Evolutionary conservation across 2,113 vertebrate genomes (phyloP).

Genomic region (Lichenostomus cassidix): DNA sequence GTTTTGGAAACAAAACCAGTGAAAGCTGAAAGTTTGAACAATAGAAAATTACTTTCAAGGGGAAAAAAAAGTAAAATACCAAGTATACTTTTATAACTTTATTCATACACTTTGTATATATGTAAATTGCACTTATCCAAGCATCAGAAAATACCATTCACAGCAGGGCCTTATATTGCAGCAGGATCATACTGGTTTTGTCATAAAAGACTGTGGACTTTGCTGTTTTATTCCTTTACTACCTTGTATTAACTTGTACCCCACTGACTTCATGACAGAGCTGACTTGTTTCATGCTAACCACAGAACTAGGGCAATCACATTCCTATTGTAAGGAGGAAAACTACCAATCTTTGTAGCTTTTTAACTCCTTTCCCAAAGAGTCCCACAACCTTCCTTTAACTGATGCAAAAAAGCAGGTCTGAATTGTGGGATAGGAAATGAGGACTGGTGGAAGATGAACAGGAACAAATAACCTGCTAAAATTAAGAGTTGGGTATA

Average conservation of each 20-base stretch:
- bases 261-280: constrained; percentile 32
- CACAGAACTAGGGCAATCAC: constrained; percentile 1
- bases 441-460: not conserved
- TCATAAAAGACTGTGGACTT: constrained; percentile 29
- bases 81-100: constrained; percentile 19
- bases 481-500: not conserved
- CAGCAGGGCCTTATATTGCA: not conserved
- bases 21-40: constrained; percentile 52
- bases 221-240: constrained; percentile 49
- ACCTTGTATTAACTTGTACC: constrained; percentile 14
- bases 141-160: constrained; percentile 20
- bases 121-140: not conserved
- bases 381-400: not conserved
- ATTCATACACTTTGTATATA: constrained; percentile 22
- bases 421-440: not conserved
- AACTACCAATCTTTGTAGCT: not conserved
- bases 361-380: not conserved
- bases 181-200: not conserved
- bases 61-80: not conserved
- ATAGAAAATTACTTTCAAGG: constrained; percentile 59
- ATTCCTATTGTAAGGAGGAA: not conserved
- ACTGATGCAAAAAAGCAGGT: not conserved
- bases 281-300: constrained; percentile 43
- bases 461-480: not conserved
- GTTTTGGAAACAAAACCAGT: constrained; percentile 53